Percentiles rank a stretch among this genome's conserved stretches.
phyloP scores from a whole-genome alignment of 2,888 invertebrate genomes.

The Conus canariensis region DNA sequence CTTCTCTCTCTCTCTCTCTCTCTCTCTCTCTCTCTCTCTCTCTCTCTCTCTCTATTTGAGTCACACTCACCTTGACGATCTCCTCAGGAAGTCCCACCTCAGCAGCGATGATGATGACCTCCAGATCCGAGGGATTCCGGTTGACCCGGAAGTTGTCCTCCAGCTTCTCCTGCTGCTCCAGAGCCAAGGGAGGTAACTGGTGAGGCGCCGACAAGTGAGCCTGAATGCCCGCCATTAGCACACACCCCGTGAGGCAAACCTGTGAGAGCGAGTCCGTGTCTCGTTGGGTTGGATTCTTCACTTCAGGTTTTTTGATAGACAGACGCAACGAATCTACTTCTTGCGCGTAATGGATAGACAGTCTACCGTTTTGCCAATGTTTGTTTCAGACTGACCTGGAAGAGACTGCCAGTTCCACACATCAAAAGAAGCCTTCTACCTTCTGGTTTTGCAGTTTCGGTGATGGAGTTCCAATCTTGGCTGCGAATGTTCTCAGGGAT shows the following conservation, averaged over 20 bases:
- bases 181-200: conserved; percentile 61
- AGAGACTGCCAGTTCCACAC: too few relatives aligned
- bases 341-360: not conserved
- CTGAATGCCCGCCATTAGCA: conserved; percentile 53
- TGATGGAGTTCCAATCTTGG: too few relatives aligned
- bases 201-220: conserved; percentile 67
- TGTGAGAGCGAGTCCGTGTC: not conserved
- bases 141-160: conserved; percentile 81
- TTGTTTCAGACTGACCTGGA: too few relatives aligned
- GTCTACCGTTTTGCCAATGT: too few relatives aligned
- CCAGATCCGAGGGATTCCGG: conserved; percentile 80
- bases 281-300: not conserved
- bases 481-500: too few relatives aligned
- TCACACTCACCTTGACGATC: conserved; percentile 79
- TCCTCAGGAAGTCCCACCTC: conserved; percentile 81
- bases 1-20: too few relatives aligned
- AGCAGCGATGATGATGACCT: conserved; percentile 81
- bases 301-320: not conserved
- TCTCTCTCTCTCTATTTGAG: too few relatives aligned
- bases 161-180: conserved; percentile 80
- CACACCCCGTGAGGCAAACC: too few relatives aligned
- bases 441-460: too few relatives aligned
- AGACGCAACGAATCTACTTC: not conserved
- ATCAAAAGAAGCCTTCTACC: too few relatives aligned
- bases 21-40: too few relatives aligned